phyloP scores from a whole-genome alignment of 2,113 vertebrate species.

The Electrona antarctica region DNA sequence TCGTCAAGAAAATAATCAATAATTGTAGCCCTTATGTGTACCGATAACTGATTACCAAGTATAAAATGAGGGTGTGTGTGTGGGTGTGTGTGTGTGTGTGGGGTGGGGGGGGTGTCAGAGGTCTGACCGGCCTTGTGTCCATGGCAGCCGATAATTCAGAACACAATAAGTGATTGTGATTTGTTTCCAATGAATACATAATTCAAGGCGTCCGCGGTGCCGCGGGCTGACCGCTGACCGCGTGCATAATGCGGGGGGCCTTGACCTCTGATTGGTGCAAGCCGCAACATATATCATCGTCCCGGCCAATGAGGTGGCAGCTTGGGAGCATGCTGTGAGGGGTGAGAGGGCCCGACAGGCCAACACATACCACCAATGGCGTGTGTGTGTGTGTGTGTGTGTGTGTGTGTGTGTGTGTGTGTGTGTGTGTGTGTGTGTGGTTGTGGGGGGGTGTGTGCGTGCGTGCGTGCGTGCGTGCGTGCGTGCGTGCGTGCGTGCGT shows the following conservation, averaged over 20 bases:
- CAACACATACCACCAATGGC: conserved; percentile 23
- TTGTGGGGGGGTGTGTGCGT: not conserved
- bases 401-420: not conserved
- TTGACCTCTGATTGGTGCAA: conserved; percentile 64
- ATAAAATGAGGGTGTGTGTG: too few species aligned
- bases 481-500: conserved; percentile 4
- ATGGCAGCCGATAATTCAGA: too few species aligned
- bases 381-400: not conserved
- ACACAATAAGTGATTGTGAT: too few species aligned
- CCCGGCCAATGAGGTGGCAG: conserved; percentile 57
- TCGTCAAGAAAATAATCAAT: too few species aligned
- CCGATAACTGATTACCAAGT: too few species aligned
- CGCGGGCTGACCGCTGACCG: conserved; percentile 63
- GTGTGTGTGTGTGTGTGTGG: not conserved
- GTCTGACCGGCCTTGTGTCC: too few species aligned
- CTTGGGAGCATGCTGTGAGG: conserved; percentile 32
- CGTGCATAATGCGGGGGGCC: conserved; percentile 33
- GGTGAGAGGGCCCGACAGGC: conserved; percentile 25
- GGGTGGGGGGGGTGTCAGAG: too few species aligned
- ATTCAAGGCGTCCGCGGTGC: too few species aligned
- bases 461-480: not conserved
- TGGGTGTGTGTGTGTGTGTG: too few species aligned
- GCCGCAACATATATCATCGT: conserved; percentile 59
- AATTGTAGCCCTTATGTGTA: too few species aligned
- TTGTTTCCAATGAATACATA: too few species aligned